A percentile compares a stretch with the other conserved stretches of the same genome.
Evolutionary conservation across 2,888 invertebrate species (phyloP).

Genomic region (Agrochola macilenta): DNA sequence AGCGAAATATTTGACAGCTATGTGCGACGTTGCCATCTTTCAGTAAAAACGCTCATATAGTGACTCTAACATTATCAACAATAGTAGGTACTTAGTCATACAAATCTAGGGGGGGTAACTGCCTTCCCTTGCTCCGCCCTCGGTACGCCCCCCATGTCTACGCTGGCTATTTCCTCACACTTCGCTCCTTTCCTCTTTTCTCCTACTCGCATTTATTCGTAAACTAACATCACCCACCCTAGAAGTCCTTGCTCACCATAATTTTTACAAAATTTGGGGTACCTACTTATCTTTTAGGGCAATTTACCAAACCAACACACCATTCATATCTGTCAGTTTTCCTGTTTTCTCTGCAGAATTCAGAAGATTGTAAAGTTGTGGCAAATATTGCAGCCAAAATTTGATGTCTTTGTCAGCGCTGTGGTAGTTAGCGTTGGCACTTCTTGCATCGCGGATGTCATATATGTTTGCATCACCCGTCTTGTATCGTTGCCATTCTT

Average conservation of each 20-base stretch:
- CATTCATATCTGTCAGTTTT: conserved; percentile 76
- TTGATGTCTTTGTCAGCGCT: conserved; percentile 75
- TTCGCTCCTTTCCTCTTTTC: background rate
- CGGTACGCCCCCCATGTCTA: too few relatives aligned
- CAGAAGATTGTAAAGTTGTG: conserved; percentile 75
- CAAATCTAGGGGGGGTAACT: too few relatives aligned
- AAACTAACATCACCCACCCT: background rate
- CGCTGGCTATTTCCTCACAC: background rate
- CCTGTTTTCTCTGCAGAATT: conserved; percentile 76
- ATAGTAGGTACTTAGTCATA: too few relatives aligned
- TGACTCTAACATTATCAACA: too few relatives aligned
- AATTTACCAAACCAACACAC: conserved; percentile 66
- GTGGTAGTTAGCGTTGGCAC: conserved; percentile 49
- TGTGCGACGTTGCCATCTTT: too few relatives aligned
- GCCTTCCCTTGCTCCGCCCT: too few relatives aligned
- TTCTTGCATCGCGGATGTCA: conserved; percentile 77
- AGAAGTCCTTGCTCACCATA: background rate
- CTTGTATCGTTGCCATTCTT: conserved; percentile 91
- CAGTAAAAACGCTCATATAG: too few relatives aligned
- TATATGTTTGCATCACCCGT: conserved; percentile 87
- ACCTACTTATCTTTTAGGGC: background rate
- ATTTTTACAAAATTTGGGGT: background rate
- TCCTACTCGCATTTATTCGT: background rate
- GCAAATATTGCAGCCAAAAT: conserved; percentile 88
- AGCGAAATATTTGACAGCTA: too few relatives aligned